Percentiles rank a stretch among this genome's conserved stretches.
These are phyloP conservation scores for Bufotes viridis DNA, from an alignment of 2,797 vertebrate genomes.

Conservation along the genomic window DNA sequence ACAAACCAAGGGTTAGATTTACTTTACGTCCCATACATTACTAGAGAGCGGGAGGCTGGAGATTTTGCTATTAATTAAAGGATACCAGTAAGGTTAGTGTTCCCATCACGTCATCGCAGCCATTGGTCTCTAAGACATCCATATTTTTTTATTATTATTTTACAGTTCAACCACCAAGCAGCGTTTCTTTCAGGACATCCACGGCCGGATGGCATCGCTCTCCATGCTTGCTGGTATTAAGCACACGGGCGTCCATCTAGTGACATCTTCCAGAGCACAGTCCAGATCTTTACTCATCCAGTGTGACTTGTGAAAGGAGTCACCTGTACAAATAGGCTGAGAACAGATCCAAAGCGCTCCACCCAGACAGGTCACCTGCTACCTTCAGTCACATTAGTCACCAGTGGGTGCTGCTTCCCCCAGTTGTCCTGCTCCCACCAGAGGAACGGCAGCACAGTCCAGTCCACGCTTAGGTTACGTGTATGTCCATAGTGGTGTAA, in stretches of 20 bases:
- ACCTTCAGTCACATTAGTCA: conserved; percentile 23
- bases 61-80: neutral
- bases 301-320: conserved; percentile 3
- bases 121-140: conserved; percentile 61
- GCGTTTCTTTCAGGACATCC: conserved; percentile 41
- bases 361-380: conserved; percentile 20
- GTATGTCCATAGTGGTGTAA: conserved; percentile 1
- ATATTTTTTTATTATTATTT: conserved; percentile 14
- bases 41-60: neutral
- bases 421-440: neutral
- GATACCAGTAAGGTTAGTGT: conserved; percentile 65
- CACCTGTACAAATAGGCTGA: conserved; percentile 25
- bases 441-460: neutral
- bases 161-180: conserved; percentile 34
- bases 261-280: conserved; percentile 23
- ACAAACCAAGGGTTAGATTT: conserved; percentile 43
- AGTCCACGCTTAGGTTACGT: neutral
- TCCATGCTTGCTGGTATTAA: conserved; percentile 22
- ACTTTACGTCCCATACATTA: conserved; percentile 26
- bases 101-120: conserved; percentile 61
- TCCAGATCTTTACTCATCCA: conserved; percentile 23
- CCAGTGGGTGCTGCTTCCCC: neutral
- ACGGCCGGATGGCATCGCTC: neutral
- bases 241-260: conserved; percentile 14
- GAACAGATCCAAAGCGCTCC: neutral